These are phyloP conservation scores for Hemiscyllium ocellatum DNA, from an alignment of 2,113 vertebrate genomes.

Conservation along the genomic window DNA sequence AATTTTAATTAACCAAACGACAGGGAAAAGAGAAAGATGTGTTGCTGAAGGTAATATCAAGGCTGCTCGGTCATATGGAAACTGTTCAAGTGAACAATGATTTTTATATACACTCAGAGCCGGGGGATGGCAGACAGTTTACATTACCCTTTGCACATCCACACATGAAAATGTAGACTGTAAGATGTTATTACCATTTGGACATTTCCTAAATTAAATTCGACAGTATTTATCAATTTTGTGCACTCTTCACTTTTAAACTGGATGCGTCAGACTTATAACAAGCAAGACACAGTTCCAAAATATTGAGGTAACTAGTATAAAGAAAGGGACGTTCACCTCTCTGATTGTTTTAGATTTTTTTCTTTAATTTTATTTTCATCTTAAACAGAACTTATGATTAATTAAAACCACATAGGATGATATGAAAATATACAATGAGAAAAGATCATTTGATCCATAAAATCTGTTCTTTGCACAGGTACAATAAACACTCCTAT, in stretches of 20 bases:
- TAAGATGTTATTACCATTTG: not conserved
- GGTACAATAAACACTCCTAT: not conserved
- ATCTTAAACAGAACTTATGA: not conserved
- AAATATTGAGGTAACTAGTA: not conserved
- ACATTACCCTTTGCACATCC: not conserved
- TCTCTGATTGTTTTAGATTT: not conserved
- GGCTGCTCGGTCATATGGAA: not conserved
- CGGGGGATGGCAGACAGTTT: not conserved
- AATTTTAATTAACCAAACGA: conserved; percentile 28
- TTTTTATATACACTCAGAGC: not conserved
- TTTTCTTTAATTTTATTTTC: not conserved
- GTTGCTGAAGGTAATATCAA: conserved; percentile 31
- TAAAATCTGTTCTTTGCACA: not conserved
- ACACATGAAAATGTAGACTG: not conserved
- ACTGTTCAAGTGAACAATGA: conserved; percentile 16
- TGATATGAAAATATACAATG: not conserved
- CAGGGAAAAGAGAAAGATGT: conserved; percentile 31
- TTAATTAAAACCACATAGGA: not conserved
- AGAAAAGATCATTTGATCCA: not conserved
- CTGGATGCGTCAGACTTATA: not conserved
- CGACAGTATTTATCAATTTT: not conserved
- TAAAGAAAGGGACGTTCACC: not conserved
- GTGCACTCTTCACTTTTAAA: not conserved
- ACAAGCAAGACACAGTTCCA: not conserved
- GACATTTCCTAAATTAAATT: not conserved